Evolutionary conservation across 1,140 invertebrate species (phyloP), one percentile per base, ranked within the genome.

Genomic region (Paralvinella palmiformis): DNA sequence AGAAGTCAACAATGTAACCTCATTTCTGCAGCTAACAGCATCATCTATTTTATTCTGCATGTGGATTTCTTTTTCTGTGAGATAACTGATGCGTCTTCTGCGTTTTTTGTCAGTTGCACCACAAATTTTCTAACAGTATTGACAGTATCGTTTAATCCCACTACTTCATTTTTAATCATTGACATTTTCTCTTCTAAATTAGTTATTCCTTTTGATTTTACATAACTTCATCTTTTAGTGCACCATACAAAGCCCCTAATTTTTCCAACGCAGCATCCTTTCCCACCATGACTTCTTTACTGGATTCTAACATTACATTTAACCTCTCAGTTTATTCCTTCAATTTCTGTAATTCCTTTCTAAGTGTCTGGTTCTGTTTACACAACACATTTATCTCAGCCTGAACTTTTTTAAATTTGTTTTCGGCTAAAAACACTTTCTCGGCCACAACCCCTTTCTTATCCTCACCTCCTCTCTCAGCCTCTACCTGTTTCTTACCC

Each of bases 101-200:
- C 27, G 45, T 48, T 15, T 48, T 48, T 48, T 48, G 6, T 22
- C 3, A n/a, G 27, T 15, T 17, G 48, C 48, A 3, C 48, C 48
- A 52, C 48, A 3, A 52, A 52, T 52, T 52, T 52, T n/a, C 20
- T 52, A 4, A 52, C 48, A 7, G 3, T 52, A 52, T 52, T 29
- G 31, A 27, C 31, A 15, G 48, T 29, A 27, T 52, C 48, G 24
- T 29, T 52, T n/a, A 52, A 22, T 29, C 24, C 10, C 10, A 52
- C 48, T 7, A 10, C 31, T 52, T 52, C 48, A 22, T 52, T 52
- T 17, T 4, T 52, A 52, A 52, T 4, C 17, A 52, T 52, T 7
- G 13, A 52, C n/a, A 52, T 52, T 52, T 52, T 52, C 10, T 52
- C 48, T 52, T 52, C 20, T 15, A 52, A 52, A 52, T 52, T 29